Conservation (phyloP, 2,888 invertebrate genomes). For the Calameuta idolon region DNA sequence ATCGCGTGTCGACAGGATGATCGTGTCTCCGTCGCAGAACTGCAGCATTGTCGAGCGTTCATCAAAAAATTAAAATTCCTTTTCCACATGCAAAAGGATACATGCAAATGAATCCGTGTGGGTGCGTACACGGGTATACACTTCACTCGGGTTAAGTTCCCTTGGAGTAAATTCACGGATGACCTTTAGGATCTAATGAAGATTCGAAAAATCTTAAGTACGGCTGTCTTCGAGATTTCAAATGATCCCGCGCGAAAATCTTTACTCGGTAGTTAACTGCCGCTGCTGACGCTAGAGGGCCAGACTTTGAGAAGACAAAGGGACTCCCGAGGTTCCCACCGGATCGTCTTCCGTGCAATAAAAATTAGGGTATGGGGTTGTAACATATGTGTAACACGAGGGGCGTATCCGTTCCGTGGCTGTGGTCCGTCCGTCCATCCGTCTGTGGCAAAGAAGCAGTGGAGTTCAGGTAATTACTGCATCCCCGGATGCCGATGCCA, state of each 20-base stretch:
- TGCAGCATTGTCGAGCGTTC: background rate
- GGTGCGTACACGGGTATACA: background rate
- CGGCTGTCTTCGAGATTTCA: background rate
- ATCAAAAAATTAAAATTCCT: background rate
- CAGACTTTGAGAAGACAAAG: conserved; percentile 1
- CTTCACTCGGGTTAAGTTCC: background rate
- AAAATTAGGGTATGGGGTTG: conserved; percentile 40
- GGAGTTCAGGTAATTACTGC: conserved; percentile 58
- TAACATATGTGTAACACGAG: conserved; percentile 67
- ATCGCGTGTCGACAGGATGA: conserved; percentile 46
- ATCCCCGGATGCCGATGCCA: conserved; percentile 57
- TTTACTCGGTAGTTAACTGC: background rate
- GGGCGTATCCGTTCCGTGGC: conserved; percentile 62
- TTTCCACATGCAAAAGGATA: background rate
- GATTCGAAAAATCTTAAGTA: background rate
- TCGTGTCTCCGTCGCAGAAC: background rate
- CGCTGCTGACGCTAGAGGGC: background rate
- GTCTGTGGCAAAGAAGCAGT: conserved; percentile 48
- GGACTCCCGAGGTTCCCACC: conserved; percentile 37
- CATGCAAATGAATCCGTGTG: background rate
- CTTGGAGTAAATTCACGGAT: background rate
- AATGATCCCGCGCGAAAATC: background rate
- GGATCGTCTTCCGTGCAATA: conserved; percentile 46
- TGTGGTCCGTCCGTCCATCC: conserved; percentile 57
- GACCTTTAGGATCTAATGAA: background rate